Conservation (phyloP, 2,797 vertebrate genomes). For the Poeciliopsis gracilis region DNA sequence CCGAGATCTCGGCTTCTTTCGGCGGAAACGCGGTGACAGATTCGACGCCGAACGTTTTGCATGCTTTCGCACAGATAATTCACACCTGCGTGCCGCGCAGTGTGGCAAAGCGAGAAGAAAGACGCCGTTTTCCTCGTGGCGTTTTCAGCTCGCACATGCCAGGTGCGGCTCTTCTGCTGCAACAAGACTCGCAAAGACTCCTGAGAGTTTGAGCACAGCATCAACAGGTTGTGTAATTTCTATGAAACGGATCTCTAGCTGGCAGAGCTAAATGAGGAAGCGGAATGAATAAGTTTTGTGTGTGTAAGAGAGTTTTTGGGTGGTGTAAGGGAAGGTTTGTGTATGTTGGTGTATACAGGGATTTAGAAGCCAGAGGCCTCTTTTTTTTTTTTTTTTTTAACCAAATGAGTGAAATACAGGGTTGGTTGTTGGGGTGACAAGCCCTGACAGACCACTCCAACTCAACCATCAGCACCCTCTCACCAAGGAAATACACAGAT, state of each 20-base stretch:
- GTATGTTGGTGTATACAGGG: constrained; percentile 35
- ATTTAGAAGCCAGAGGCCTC: constrained; percentile 70
- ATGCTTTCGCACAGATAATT: constrained; percentile 34
- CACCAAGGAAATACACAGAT: constrained; percentile 41
- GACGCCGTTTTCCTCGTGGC: constrained; percentile 49
- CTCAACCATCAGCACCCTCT: constrained; percentile 63
- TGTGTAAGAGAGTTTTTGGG: constrained; percentile 28
- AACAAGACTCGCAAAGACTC: constrained; percentile 7
- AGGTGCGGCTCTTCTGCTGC: not conserved
- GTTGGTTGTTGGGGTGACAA: constrained; percentile 71
- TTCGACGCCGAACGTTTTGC: constrained; percentile 18
- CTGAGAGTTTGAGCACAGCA: constrained; percentile 22
- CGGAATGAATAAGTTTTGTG: constrained; percentile 47
- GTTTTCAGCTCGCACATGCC: constrained; percentile 30
- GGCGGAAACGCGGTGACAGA: constrained; percentile 57
- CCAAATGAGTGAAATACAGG: constrained; percentile 68
- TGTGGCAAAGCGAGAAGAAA: constrained; percentile 18
- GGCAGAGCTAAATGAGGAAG: constrained; percentile 44
- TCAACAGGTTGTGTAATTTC: constrained; percentile 56
- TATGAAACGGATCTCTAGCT: constrained; percentile 32
- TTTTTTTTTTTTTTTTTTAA: constrained; percentile 53
- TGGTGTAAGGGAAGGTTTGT: constrained; percentile 11
- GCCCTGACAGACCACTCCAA: constrained; percentile 63
- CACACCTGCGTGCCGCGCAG: constrained; percentile 51
- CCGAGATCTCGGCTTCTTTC: constrained; percentile 43